These are phyloP conservation scores for Barbus barbus DNA, from an alignment of 2,113 vertebrate genomes.

Conservation along the genomic window DNA sequence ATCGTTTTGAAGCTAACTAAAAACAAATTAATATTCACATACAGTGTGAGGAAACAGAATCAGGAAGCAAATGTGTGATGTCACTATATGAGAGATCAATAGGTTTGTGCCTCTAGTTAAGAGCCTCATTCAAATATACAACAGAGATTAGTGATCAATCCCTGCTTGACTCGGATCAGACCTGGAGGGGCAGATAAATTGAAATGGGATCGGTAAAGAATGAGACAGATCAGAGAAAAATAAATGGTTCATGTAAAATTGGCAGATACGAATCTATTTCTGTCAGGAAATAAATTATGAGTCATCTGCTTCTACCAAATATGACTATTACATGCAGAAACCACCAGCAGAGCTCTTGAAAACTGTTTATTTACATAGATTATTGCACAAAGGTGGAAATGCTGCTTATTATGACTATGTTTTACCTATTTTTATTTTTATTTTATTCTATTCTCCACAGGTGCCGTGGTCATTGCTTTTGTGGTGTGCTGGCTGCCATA, in stretches of 20 bases:
- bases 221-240: conserved; percentile 14
- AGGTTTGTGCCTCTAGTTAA: background rate
- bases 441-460: conserved; percentile 65
- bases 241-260: background rate
- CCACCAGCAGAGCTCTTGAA: background rate
- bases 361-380: background rate
- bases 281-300: background rate
- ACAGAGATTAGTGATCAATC: background rate
- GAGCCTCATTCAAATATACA: background rate
- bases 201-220: background rate
- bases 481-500: conserved; percentile 98
- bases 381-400: background rate
- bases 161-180: background rate
- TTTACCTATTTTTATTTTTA: background rate
- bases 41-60: background rate
- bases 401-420: background rate
- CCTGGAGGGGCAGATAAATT: background rate
- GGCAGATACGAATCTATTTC: background rate
- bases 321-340: background rate
- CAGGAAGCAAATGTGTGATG: background rate
- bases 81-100: background rate
- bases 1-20: background rate
- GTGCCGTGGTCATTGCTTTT: conserved; percentile 92
- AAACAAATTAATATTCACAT: background rate
- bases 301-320: background rate